Evolutionary conservation across 1,140 invertebrate genomes (phyloP).

Genomic region (Tetramorium parvispinum): DNA sequence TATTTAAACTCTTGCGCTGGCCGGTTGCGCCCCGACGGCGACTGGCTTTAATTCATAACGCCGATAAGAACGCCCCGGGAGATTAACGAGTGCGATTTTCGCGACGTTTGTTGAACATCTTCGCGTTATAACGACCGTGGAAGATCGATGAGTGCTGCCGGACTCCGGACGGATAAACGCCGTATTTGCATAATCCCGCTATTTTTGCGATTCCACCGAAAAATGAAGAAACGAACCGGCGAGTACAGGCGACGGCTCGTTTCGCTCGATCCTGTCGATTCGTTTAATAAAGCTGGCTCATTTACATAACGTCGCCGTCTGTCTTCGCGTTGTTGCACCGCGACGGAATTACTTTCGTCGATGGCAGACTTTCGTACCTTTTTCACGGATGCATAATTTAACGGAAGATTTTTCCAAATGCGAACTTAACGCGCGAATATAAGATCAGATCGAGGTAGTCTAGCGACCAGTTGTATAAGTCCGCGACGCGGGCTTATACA

Average conservation of each 20-base stretch:
- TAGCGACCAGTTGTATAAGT: background rate
- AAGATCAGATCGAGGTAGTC: background rate
- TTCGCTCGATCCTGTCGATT: constrained; percentile 55
- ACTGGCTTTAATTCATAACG: constrained; percentile 62
- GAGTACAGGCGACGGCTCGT: background rate
- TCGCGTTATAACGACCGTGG: constrained; percentile 54
- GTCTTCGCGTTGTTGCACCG: constrained; percentile 28
- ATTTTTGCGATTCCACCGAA: constrained; percentile 56
- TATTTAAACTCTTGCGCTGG: constrained; percentile 48
- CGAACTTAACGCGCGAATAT: background rate
- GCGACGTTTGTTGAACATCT: constrained; percentile 60
- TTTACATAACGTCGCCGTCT: constrained; percentile 49
- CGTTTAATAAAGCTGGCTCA: constrained; percentile 58
- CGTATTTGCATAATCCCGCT: constrained; percentile 53
- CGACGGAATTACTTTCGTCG: constrained; percentile 44
- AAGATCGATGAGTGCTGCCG: constrained; percentile 54
- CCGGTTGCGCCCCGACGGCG: constrained; percentile 55
- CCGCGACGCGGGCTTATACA: too few species aligned
- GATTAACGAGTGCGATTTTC: constrained; percentile 66
- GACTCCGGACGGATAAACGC: constrained; percentile 46
- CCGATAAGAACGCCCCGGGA: constrained; percentile 58
- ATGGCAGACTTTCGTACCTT: background rate
- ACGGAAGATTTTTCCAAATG: background rate
- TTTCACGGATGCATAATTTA: constrained; percentile 32
- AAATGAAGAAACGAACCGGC: constrained; percentile 52